Percentiles rank a stretch among this genome's conserved stretches.
Conservation (phyloP, 2,113 vertebrate species). For the Neotoma lepida region DNA sequence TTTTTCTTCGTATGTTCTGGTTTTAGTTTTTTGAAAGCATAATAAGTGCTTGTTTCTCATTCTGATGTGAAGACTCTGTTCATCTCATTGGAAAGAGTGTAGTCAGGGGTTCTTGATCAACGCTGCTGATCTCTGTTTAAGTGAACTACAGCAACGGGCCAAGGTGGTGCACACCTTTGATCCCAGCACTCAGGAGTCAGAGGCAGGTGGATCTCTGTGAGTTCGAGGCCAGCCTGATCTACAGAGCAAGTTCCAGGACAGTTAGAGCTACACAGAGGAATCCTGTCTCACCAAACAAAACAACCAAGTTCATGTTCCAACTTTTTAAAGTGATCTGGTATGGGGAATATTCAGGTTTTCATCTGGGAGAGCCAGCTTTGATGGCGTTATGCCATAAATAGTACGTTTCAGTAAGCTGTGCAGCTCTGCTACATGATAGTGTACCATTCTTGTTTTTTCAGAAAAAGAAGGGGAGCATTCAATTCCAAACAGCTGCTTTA, state of each 20-base stretch:
- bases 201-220: neutral
- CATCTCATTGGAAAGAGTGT: conserved; percentile 48
- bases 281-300: neutral
- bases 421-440: conserved; percentile 9
- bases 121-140: conserved; percentile 49
- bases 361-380: neutral
- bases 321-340: neutral
- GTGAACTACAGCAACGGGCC: neutral
- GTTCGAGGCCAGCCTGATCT: neutral
- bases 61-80: conserved; percentile 49
- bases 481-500: conserved; percentile 99
- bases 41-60: conserved; percentile 25
- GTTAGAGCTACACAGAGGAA: neutral
- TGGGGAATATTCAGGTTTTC: neutral
- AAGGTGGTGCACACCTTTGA: too few relatives aligned
- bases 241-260: neutral
- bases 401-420: neutral
- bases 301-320: neutral
- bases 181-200: neutral
- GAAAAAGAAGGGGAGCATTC: conserved; percentile 99
- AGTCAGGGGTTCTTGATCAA: conserved; percentile 30
- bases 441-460: conserved; percentile 82
- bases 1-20: neutral
- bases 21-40: neutral
- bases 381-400: neutral